Percentiles rank a stretch among this genome's conserved stretches.
Evolutionary conservation across 2,113 vertebrate species (phyloP).

Genomic region (Phyllopteryx taeniolatus): DNA sequence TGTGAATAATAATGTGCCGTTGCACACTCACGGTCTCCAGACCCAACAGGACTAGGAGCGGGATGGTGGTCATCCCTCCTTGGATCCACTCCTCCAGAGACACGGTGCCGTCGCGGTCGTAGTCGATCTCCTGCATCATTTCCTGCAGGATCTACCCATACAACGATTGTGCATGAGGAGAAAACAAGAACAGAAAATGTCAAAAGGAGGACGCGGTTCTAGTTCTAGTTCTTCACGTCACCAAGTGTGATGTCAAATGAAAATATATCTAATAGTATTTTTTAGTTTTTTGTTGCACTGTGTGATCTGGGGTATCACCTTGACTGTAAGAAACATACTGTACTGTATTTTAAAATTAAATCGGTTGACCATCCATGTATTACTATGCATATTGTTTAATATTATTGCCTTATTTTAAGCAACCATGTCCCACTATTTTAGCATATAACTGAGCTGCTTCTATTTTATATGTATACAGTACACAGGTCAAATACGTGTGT

Average conservation of each 20-base stretch:
- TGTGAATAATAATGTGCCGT: too few relatives aligned
- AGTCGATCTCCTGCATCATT: slow-evolving; percentile 98
- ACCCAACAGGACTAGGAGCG: slow-evolving; percentile 87
- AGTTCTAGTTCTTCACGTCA: not conserved
- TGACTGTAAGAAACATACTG: too few relatives aligned
- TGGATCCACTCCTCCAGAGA: slow-evolving; percentile 95
- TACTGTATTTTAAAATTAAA: too few relatives aligned
- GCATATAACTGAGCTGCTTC: too few relatives aligned
- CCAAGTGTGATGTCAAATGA: not conserved
- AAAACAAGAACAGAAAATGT: not conserved
- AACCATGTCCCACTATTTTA: too few relatives aligned
- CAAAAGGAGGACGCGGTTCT: too few relatives aligned
- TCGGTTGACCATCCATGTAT: too few relatives aligned
- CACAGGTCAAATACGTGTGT: too few relatives aligned
- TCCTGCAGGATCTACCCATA: slow-evolving; percentile 86
- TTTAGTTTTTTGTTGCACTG: not conserved
- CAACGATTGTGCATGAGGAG: not conserved
- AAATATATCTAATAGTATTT: not conserved
- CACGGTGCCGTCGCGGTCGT: slow-evolving; percentile 89
- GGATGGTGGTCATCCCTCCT: slow-evolving; percentile 94
- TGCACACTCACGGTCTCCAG: slow-evolving; percentile 84
- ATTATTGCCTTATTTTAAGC: too few relatives aligned
- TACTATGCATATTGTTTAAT: too few relatives aligned
- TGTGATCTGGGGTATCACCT: too few relatives aligned
- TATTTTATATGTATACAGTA: too few relatives aligned